These are phyloP conservation scores for Egretta garzetta DNA, from an alignment of 2,113 vertebrate genomes.

Conservation along the genomic window DNA sequence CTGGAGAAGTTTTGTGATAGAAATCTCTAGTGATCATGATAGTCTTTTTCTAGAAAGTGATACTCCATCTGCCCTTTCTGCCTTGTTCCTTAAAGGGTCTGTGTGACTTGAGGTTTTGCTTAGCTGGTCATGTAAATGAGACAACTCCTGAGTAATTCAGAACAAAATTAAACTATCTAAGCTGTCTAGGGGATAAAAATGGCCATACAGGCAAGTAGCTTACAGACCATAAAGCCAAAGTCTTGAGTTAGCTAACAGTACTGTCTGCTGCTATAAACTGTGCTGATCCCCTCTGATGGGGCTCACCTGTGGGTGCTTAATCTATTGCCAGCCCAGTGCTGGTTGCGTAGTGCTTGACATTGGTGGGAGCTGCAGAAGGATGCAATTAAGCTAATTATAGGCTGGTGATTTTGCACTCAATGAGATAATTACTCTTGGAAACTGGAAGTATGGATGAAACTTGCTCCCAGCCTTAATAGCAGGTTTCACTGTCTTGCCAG, in stretches of 20 bases:
- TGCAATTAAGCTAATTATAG: slow-evolving; percentile 43
- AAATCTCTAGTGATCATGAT: not conserved
- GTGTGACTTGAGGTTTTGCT: not conserved
- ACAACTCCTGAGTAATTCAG: not conserved
- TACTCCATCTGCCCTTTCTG: not conserved
- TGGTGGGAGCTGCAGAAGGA: not conserved
- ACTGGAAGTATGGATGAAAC: not conserved
- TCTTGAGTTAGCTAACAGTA: not conserved
- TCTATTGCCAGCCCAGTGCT: not conserved
- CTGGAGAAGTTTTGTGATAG: not conserved
- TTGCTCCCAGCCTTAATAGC: slow-evolving; percentile 1
- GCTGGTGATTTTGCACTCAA: slow-evolving; percentile 14
- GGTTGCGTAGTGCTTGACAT: not conserved
- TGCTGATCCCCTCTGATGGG: not conserved
- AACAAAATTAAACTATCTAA: not conserved
- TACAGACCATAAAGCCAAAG: not conserved
- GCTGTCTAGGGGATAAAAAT: not conserved
- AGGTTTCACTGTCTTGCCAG: not conserved
- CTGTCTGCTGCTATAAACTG: not conserved
- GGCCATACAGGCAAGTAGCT: not conserved
- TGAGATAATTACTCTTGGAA: slow-evolving; percentile 37
- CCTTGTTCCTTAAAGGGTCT: not conserved
- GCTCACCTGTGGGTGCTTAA: not conserved
- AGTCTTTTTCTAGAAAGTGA: not conserved
- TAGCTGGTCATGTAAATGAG: not conserved